Evolutionary conservation across 2,888 invertebrate genomes (phyloP).

Genomic region (Cephus pygmeus): DNA sequence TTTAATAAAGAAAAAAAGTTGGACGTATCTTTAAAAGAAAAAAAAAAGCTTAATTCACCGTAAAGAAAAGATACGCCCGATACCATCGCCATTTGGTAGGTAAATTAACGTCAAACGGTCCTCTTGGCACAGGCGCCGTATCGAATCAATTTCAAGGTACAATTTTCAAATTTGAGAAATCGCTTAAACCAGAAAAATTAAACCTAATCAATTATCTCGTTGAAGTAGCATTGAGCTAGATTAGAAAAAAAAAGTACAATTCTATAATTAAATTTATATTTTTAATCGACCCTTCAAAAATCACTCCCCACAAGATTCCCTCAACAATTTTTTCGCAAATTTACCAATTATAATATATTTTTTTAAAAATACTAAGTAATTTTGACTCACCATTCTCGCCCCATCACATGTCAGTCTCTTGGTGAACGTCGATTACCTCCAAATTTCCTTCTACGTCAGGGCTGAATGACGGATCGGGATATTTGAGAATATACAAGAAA

Average conservation of each 20-base stretch:
- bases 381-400: conserved; percentile 27
- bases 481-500: neutral
- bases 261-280: neutral
- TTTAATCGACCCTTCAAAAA: neutral
- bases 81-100: too few relatives aligned
- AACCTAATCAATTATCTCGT: too few relatives aligned
- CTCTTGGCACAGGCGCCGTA: neutral
- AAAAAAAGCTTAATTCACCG: neutral
- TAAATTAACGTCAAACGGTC: neutral
- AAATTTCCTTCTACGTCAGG: neutral
- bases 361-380: neutral
- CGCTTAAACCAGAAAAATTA: neutral
- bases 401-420: conserved; percentile 18
- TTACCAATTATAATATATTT: neutral
- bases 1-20: neutral
- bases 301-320: neutral
- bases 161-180: neutral
- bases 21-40: neutral
- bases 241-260: neutral
- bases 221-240: too few relatives aligned
- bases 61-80: neutral
- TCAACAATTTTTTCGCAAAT: neutral
- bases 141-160: neutral
- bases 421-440: neutral
- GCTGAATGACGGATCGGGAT: neutral